These are phyloP conservation scores for Teleopsis dalmanni DNA, from an alignment of 1,140 invertebrate species.

Conservation along the genomic window DNA sequence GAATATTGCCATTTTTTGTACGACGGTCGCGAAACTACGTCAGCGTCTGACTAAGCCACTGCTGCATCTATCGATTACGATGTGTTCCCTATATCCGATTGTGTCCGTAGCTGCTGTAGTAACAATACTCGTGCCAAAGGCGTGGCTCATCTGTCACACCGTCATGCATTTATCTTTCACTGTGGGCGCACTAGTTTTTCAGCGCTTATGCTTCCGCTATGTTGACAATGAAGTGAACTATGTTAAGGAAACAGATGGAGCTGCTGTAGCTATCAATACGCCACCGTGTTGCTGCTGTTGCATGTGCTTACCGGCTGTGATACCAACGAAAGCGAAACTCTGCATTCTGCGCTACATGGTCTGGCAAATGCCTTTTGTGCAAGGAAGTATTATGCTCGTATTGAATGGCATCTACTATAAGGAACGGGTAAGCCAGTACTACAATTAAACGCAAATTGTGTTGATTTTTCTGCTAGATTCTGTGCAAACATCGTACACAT, in stretches of 20 bases:
- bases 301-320: slow-evolving; percentile 24
- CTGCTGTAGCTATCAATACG: slow-evolving; percentile 26
- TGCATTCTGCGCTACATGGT: slow-evolving; percentile 33
- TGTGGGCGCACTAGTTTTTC: slow-evolving; percentile 27
- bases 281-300: slow-evolving; percentile 35
- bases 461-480: not conserved
- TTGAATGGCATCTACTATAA: slow-evolving; percentile 35
- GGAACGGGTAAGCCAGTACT: slow-evolving; percentile 5
- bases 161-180: slow-evolving; percentile 41
- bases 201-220: slow-evolving; percentile 30
- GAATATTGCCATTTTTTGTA: slow-evolving; percentile 32
- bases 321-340: slow-evolving; percentile 30
- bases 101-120: slow-evolving; percentile 32
- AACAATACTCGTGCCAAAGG: slow-evolving; percentile 32
- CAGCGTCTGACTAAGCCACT: slow-evolving; percentile 24
- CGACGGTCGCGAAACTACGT: slow-evolving; percentile 25
- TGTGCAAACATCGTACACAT: not conserved
- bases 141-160: slow-evolving; percentile 39
- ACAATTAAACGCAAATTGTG: not conserved
- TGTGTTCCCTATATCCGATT: slow-evolving; percentile 35
- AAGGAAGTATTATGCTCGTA: slow-evolving; percentile 37
- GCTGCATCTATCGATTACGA: slow-evolving; percentile 22
- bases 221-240: slow-evolving; percentile 34
- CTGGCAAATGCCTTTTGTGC: slow-evolving; percentile 39
- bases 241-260: slow-evolving; percentile 28